Evolutionary conservation across 2,113 vertebrate species (phyloP).

Genomic region (Tetrax tetrax): DNA sequence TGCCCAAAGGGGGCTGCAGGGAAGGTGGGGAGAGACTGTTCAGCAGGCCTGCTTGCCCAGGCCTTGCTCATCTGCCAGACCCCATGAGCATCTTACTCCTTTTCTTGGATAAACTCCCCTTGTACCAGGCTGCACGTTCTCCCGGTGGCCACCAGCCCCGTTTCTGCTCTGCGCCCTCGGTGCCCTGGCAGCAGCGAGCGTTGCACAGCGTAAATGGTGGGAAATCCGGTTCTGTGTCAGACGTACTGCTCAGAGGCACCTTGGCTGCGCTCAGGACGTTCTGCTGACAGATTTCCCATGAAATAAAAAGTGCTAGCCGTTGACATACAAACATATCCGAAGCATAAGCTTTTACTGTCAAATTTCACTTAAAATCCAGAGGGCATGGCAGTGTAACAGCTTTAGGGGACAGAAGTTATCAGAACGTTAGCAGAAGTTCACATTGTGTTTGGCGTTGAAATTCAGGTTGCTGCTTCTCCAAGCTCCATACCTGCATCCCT

Average conservation of each 20-base stretch:
- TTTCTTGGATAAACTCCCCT: neutral
- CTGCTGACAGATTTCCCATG: neutral
- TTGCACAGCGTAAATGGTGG: neutral
- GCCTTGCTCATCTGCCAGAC: neutral
- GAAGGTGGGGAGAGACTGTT: too few relatives aligned
- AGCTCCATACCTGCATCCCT: neutral
- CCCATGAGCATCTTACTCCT: neutral
- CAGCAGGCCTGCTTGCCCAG: too few relatives aligned
- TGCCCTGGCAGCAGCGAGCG: neutral
- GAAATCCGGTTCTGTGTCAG: neutral
- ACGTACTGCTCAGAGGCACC: neutral
- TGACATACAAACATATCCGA: fast-evolving
- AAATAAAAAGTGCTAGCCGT: neutral
- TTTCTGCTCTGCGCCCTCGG: neutral
- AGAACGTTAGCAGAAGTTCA: neutral
- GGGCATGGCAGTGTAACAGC: neutral
- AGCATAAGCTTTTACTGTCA: neutral
- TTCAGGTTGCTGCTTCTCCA: neutral
- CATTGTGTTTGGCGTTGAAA: neutral
- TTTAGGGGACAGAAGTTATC: neutral
- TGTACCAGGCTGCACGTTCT: neutral
- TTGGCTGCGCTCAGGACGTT: neutral
- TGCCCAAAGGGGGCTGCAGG: too few relatives aligned
- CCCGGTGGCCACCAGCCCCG: neutral
- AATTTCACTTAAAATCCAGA: neutral